Base-by-base conservation (phyloP, 2,888 invertebrate genomes). In the Ennomos erosarius region DNA sequence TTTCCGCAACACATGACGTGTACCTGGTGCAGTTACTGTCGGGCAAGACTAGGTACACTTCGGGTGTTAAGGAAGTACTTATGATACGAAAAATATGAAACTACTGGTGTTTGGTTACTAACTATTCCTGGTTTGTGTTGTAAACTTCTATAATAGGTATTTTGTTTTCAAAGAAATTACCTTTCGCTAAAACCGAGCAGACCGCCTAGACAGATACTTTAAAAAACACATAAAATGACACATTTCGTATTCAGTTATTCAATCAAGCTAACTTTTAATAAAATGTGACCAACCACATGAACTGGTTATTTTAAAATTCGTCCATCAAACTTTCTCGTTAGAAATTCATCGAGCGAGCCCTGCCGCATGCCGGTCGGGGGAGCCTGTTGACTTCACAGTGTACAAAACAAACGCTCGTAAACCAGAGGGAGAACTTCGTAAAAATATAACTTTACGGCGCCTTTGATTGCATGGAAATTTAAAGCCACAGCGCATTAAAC, bases 371-470 rank as follows among this genome's bases (percentile, higher is more conserved):
- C 16, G 50, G 38, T 10, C 54, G 9, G 11, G n/a, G 57, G 3
- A 65, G 72, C 76, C 76, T 76, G 78, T 76, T 79, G 76, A 76
- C 68, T 68, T 66, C 57, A 62, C 63, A 59, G 67, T 68, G 9
- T 40, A 45, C 10, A 73, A 66, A 68, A 45, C 10, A 73, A 66
- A 68, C 66, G 61, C 10, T 40, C 76, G 70, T 78, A 79, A 81
- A 78, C 55, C 59, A 48, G 56, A 67, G 63, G 64, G 48, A 48
- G 55, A 68, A 70, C 71, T 75, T 61, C 65, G 73, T 78, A 75
- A 78, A 78, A 76, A 74, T 75, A 78, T 76, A 67, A 67, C 66
- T 80, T 78, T 78, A 79, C 69, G 64, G 64, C 55, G 47, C 45
- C 67, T 76, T 75, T 79, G 74, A 80, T 80, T 79, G 60, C 47